A percentile compares a stretch with the other conserved stretches of the same genome.
Conservation (phyloP, 1,140 invertebrate species). For the Zaprionus ghesquierei region DNA sequence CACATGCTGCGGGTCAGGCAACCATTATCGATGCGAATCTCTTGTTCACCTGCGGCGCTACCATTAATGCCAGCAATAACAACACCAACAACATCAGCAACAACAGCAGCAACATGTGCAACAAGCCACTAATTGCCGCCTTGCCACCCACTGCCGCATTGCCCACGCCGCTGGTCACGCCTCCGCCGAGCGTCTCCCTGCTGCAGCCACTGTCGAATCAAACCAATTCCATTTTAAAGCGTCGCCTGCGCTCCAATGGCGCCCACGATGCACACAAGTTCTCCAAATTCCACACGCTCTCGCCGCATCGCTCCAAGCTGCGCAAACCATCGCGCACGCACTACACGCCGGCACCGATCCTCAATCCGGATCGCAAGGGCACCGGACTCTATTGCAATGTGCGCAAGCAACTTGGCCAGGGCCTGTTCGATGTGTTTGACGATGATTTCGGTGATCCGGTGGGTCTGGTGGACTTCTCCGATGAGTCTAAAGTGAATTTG, state of each 20-base stretch:
- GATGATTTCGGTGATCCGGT: conserved; percentile 77
- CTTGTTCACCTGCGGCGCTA: conserved; percentile 50
- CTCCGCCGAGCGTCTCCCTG: conserved; percentile 50
- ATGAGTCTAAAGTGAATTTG: conserved; percentile 91
- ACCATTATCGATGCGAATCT: conserved; percentile 41
- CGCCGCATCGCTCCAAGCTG: conserved; percentile 84
- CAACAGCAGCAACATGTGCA: conserved; percentile 6
- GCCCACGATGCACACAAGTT: conserved; percentile 68
- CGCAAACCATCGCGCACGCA: conserved; percentile 85
- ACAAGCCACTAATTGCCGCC: conserved; percentile 14
- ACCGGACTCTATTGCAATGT: conserved; percentile 89
- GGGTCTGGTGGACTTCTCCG: conserved; percentile 75
- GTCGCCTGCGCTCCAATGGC: conserved; percentile 82
- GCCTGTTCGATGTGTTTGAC: conserved; percentile 68
- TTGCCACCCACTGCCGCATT: conserved; percentile 16
- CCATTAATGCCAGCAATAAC: neutral
- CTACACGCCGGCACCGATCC: conserved; percentile 96
- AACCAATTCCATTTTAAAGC: conserved; percentile 79
- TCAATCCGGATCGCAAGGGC: conserved; percentile 93
- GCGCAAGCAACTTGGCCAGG: conserved; percentile 61
- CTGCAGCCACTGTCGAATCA: conserved; percentile 74
- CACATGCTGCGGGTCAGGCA: conserved; percentile 5
- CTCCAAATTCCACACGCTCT: conserved; percentile 82
- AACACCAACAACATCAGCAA: conserved; percentile 9
- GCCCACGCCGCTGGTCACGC: conserved; percentile 35